phyloP scores from a whole-genome alignment of 2,113 vertebrate species.

The Hippocampus mohnikei region DNA sequence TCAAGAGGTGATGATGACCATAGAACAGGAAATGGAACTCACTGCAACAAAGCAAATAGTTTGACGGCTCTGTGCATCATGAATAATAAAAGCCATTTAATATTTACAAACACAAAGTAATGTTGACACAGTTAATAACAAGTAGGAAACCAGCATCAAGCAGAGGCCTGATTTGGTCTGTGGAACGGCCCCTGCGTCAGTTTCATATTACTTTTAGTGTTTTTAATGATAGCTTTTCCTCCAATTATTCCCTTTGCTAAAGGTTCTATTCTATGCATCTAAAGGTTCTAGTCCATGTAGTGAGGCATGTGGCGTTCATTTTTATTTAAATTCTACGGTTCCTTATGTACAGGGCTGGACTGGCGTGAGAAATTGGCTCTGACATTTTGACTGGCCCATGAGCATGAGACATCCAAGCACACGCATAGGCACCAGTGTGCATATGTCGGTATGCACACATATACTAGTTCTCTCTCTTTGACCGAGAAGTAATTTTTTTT shows the following conservation, averaged over 20 bases:
- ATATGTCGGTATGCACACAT: too few relatives aligned
- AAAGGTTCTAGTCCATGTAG: background rate
- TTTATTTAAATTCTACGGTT: too few relatives aligned
- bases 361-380: too few relatives aligned
- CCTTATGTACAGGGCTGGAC: too few relatives aligned
- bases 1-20: background rate
- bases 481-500: too few relatives aligned
- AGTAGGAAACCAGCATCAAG: background rate
- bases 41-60: background rate
- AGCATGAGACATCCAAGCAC: too few relatives aligned
- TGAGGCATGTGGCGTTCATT: background rate
- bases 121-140: too few relatives aligned
- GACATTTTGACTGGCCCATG: too few relatives aligned
- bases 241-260: background rate
- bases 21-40: background rate
- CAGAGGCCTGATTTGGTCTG: too few relatives aligned
- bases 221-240: background rate
- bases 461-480: too few relatives aligned
- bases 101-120: background rate
- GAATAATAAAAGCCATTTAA: background rate
- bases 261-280: background rate
- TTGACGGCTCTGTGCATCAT: background rate
- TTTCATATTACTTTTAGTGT: background rate
- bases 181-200: background rate
- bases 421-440: too few relatives aligned